A percentile compares a stretch with the other conserved stretches of the same genome.
Evolutionary conservation across 2,797 vertebrate genomes (phyloP).

Genomic region (Mormyrus hasselquistii): DNA sequence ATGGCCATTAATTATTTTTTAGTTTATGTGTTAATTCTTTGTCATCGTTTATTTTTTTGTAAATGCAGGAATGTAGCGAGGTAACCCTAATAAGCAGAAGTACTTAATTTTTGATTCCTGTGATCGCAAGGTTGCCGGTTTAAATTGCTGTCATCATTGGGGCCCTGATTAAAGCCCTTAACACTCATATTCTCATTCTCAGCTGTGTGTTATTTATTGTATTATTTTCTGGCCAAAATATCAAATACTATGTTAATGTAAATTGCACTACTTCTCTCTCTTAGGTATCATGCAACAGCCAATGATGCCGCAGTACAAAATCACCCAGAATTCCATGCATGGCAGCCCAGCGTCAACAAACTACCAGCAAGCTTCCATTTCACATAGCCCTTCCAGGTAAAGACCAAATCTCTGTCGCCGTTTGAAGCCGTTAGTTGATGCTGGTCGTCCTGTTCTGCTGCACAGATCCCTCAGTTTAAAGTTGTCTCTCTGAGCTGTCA

Average conservation of each 20-base stretch:
- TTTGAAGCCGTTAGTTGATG: not conserved
- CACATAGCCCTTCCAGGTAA: slow-evolving; percentile 94
- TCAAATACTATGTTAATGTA: not conserved
- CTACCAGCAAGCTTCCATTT: slow-evolving; percentile 93
- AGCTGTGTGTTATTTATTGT: not conserved
- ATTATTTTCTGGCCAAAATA: not conserved
- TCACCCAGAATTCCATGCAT: slow-evolving; percentile 94
- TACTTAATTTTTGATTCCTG: not conserved
- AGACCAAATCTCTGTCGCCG: slow-evolving; percentile 17
- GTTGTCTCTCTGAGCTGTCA: not conserved
- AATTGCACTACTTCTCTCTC: not conserved
- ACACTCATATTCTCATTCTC: not conserved
- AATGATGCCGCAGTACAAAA: slow-evolving; percentile 88
- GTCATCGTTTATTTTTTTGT: not conserved
- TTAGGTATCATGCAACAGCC: slow-evolving; percentile 82
- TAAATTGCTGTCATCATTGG: not conserved
- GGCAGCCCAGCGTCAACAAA: slow-evolving; percentile 93
- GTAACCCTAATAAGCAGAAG: not conserved
- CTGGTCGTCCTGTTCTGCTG: too few relatives aligned
- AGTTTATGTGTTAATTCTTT: not conserved
- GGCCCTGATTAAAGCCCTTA: not conserved
- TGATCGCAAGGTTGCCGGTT: not conserved
- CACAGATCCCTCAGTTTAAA: not conserved
- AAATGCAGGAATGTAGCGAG: not conserved
- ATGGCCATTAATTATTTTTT: not conserved